Evolutionary conservation across 2,888 invertebrate genomes (phyloP), one percentile per base, ranked within the genome.

Genomic region (Pollenia amentaria): DNA sequence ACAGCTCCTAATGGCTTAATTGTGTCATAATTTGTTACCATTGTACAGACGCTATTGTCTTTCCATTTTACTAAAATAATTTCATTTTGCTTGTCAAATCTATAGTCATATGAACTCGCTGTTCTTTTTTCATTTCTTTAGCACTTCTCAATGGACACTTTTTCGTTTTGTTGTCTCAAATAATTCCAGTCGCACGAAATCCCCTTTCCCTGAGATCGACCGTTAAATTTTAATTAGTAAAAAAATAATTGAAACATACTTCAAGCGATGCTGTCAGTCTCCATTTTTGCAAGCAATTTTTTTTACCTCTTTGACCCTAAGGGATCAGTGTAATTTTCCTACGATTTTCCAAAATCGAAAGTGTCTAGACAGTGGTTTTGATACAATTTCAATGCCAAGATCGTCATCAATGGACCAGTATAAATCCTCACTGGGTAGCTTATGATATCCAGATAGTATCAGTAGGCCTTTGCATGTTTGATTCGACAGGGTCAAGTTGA

Each of bases 381-480:
- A 75, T 75, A 48, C 38, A 48, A 62, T 18, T 29, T 73, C 60
- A 3, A 57, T 73, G 46, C n/a, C 60, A 21, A 73, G 7, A 73
- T 60, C 60, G 14, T 73, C 60, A 60, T 48, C 62, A 62, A 62
- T 46, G 9, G 53, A 70, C 55, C 70, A 55, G 55, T 70, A 70
- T 38, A 73, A 60, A 57, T 60, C 57, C 46, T 44, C 46, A 57
- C 73, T 60, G 44, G 46, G 60, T 29, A 73, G 60, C 57, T 65
- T n/a, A n/a, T n/a, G 65, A 48, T 65, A 65, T 18, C 55, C 55
- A 57, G 55, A 46, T 14, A 44, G 14, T 57, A 70, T 53, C 51
- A 70, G 29, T 14, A 69, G 6, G 53, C 69, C 69, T 3, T 38
- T 51, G 55, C 7, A 55, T 70, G 53, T 72, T 44, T 14, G 42